Percentiles rank a stretch among this genome's conserved stretches.
These are phyloP conservation scores for Venturia canescens DNA, from an alignment of 1,140 invertebrate species.

Conservation along the genomic window DNA sequence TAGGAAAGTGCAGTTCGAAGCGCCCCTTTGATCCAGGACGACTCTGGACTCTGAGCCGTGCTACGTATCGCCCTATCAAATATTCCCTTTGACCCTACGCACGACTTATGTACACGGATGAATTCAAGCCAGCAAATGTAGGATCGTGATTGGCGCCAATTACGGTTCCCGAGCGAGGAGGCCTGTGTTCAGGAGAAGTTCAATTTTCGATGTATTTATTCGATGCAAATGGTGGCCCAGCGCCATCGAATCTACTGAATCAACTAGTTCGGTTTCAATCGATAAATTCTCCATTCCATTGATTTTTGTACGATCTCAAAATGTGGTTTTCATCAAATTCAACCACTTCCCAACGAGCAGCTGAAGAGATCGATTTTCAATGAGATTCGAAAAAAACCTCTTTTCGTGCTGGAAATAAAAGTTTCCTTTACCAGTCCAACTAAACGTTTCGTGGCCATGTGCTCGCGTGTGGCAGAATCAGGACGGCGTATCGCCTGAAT, in stretches of 20 bases:
- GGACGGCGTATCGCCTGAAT: background rate
- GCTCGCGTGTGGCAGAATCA: background rate
- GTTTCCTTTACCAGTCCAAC: background rate
- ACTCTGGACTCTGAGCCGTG: constrained; percentile 10
- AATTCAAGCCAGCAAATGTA: background rate
- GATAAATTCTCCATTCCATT: background rate
- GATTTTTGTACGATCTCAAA: background rate
- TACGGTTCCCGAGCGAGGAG: background rate
- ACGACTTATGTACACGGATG: constrained; percentile 26
- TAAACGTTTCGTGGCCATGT: background rate
- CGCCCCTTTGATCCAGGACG: constrained; percentile 13
- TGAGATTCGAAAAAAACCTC: too few species aligned
- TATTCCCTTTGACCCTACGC: constrained; percentile 9
- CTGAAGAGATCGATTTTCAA: background rate
- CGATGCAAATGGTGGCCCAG: background rate
- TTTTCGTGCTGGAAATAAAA: too few species aligned
- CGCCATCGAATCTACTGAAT: background rate
- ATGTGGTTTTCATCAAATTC: background rate
- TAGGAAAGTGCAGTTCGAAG: constrained; percentile 8
- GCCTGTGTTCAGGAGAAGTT: background rate
- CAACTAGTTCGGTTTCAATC: background rate
- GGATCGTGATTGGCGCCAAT: constrained; percentile 11
- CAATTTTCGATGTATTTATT: background rate
- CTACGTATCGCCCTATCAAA: constrained; percentile 6
- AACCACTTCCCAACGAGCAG: background rate